Conservation (phyloP, 2,113 vertebrate genomes). For the Tragelaphus buxtoni region DNA sequence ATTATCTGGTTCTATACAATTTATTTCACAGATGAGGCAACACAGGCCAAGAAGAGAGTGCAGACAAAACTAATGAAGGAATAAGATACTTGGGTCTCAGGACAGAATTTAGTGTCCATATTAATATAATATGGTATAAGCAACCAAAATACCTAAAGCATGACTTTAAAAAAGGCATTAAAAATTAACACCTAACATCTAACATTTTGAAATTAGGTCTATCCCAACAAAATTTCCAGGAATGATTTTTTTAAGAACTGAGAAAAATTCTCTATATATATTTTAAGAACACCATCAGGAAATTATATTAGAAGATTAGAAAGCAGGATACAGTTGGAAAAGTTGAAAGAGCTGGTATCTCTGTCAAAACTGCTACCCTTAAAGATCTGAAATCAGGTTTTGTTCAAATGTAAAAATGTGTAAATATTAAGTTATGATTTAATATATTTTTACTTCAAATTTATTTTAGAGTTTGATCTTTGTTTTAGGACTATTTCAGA, state of each 20-base stretch:
- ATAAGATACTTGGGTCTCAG: not conserved
- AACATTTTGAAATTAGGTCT: not conserved
- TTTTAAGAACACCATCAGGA: not conserved
- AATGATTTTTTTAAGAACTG: not conserved
- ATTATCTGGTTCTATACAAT: not conserved
- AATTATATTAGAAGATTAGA: slow-evolving; percentile 11
- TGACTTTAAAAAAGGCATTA: not conserved
- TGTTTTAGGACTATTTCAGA: not conserved
- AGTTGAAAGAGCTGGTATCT: not conserved
- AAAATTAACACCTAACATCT: slow-evolving; percentile 8
- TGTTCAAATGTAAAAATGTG: not conserved
- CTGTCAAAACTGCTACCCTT: not conserved
- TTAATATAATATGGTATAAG: not conserved
- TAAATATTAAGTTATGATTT: slow-evolving; percentile 10
- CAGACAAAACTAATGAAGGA: not conserved
- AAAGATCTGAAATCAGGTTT: not conserved
- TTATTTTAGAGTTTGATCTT: slow-evolving; percentile 41
- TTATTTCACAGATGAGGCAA: not conserved
- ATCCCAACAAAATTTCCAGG: not conserved
- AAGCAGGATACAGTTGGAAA: slow-evolving; percentile 1
- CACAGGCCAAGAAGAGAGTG: not conserved
- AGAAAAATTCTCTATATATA: not conserved
- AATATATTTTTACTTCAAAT: not conserved
- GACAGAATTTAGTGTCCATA: not conserved
- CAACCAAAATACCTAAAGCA: not conserved